Evolutionary conservation across 2,888 invertebrate genomes (phyloP).

Genomic region (Diadegma fenestrale): DNA sequence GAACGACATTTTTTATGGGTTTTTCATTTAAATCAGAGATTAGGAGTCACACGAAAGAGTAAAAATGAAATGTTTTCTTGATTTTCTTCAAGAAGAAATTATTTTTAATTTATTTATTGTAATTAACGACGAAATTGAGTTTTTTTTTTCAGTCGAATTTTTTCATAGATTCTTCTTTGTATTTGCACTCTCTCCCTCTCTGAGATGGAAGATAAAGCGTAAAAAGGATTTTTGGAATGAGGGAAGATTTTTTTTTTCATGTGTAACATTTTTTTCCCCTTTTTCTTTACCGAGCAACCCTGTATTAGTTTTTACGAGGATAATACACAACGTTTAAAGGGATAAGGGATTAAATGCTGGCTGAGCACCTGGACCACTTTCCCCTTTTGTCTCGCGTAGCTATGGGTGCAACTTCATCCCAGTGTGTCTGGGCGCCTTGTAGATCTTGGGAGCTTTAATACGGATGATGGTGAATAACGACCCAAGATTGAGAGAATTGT

Average conservation of each 20-base stretch:
- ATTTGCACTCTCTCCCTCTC: constrained; percentile 1
- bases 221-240: constrained; percentile 71
- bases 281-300: constrained; percentile 69
- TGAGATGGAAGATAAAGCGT: constrained; percentile 35
- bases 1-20: not conserved
- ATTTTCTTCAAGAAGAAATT: not conserved
- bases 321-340: constrained; percentile 85
- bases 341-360: constrained; percentile 83
- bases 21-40: not conserved
- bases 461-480: constrained; percentile 70
- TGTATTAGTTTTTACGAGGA: constrained; percentile 85
- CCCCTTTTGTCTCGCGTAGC: constrained; percentile 56
- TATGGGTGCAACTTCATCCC: constrained; percentile 62
- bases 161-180: not conserved
- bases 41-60: not conserved
- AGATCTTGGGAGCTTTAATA: constrained; percentile 76
- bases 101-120: not conserved
- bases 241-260: constrained; percentile 26
- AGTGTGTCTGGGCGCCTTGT: constrained; percentile 71
- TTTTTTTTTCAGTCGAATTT: not conserved
- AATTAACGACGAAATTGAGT: not conserved
- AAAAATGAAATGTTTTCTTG: not conserved
- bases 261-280: constrained; percentile 26
- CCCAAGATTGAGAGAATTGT: constrained; percentile 50
- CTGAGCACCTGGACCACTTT: constrained; percentile 76